Conservation (phyloP, 2,888 invertebrate genomes). For the Shargacucullia verbasci region DNA sequence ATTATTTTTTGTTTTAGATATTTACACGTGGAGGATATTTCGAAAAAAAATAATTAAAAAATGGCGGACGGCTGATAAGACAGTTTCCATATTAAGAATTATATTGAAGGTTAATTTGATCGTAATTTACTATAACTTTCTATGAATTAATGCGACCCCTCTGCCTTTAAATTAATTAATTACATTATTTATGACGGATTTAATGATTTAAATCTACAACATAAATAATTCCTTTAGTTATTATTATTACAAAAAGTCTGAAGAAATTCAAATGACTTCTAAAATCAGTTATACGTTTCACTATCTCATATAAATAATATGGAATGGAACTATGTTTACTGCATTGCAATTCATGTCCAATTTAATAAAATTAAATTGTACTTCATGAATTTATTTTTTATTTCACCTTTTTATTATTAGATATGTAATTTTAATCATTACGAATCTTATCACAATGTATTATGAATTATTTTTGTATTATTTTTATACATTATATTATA, state of each 20-base stretch:
- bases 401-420: constrained; percentile 49
- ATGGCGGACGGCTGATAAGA: no score
- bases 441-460: constrained; percentile 71
- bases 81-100: no score
- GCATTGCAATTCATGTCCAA: constrained; percentile 23
- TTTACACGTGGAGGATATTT: no score
- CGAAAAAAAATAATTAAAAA: no score
- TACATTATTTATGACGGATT: constrained; percentile 7
- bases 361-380: constrained; percentile 39
- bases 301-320: constrained; percentile 8
- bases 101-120: no score
- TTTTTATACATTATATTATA: constrained; percentile 44
- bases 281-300: background rate
- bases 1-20: no score
- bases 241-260: no score
- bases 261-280: background rate
- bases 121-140: no score
- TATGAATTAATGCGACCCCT: no score
- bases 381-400: constrained; percentile 32
- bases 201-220: constrained; percentile 7
- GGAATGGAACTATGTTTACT: constrained; percentile 16
- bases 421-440: constrained; percentile 66
- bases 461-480: constrained; percentile 57
- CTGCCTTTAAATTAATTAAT: background rate
- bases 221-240: constrained; percentile 2